phyloP scores from a whole-genome alignment of 2,113 vertebrate genomes.

The Aptenodytes forsteri region DNA sequence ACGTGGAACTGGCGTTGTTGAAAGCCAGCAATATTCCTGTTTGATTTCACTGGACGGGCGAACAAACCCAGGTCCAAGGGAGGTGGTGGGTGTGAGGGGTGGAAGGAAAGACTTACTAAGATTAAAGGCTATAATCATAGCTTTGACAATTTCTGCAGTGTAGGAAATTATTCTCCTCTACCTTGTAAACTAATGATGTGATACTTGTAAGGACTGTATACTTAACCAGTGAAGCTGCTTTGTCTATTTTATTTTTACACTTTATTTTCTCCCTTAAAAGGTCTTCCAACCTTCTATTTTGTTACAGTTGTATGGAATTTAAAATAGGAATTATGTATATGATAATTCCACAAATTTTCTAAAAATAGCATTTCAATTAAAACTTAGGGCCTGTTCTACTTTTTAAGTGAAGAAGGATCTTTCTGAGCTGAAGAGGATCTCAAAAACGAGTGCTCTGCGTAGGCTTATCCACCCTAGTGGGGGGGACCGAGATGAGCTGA shows the following conservation, averaged over 20 bases:
- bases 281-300: not conserved
- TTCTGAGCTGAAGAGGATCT: not conserved
- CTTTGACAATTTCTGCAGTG: not conserved
- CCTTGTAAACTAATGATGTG: not conserved
- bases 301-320: not conserved
- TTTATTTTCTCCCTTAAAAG: not conserved
- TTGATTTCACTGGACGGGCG: not conserved
- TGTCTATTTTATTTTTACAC: not conserved
- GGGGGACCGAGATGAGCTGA: not conserved
- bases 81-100: not conserved
- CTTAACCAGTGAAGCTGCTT: not conserved
- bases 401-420: rapidly evolving
- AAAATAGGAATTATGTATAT: not conserved
- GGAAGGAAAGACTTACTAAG: not conserved
- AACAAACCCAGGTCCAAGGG: not conserved
- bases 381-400: not conserved
- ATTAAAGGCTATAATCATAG: not conserved
- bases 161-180: not conserved
- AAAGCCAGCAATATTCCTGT: not conserved
- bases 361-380: not conserved
- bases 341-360: not conserved
- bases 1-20: rapidly evolving
- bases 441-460: not conserved
- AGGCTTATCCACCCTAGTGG: rapidly evolving
- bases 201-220: not conserved